phyloP scores from a whole-genome alignment of 2,888 invertebrate species.

The Hydrotaea cyrtoneurina region DNA sequence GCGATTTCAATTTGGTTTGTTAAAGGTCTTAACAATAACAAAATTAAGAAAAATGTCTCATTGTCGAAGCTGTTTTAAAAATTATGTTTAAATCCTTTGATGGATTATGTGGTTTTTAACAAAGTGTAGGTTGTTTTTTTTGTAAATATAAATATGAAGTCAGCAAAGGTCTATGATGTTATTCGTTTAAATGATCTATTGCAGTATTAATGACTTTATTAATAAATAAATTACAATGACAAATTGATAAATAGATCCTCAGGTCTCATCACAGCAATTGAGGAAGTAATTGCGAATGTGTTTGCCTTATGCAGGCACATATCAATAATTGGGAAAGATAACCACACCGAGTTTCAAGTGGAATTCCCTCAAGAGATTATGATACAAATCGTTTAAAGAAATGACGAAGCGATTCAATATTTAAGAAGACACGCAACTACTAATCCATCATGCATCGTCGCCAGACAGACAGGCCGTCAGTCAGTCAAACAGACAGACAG shows the following conservation, averaged over 20 bases:
- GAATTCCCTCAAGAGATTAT: constrained; percentile 18
- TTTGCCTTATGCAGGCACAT: neutral
- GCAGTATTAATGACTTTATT: no score
- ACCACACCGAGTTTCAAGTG: neutral
- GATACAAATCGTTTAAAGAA: neutral
- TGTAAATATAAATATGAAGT: no score
- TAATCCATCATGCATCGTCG: constrained; percentile 9
- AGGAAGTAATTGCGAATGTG: constrained; percentile 7
- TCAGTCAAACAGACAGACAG: neutral
- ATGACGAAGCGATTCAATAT: neutral
- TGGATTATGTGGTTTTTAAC: no score
- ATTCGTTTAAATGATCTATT: no score
- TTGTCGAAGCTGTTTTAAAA: no score
- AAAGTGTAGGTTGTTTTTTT: no score
- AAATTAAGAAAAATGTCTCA: no score
- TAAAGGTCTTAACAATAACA: no score
- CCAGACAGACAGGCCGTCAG: neutral
- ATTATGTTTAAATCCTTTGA: no score
- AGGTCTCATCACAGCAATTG: neutral
- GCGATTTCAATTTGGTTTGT: no score
- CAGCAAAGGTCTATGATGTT: no score
- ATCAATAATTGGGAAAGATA: neutral
- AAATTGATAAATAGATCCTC: neutral
- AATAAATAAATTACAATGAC: no score
- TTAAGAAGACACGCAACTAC: neutral